Base-by-base conservation (phyloP, 2,888 invertebrate species). In the Antheraea yamamai region DNA sequence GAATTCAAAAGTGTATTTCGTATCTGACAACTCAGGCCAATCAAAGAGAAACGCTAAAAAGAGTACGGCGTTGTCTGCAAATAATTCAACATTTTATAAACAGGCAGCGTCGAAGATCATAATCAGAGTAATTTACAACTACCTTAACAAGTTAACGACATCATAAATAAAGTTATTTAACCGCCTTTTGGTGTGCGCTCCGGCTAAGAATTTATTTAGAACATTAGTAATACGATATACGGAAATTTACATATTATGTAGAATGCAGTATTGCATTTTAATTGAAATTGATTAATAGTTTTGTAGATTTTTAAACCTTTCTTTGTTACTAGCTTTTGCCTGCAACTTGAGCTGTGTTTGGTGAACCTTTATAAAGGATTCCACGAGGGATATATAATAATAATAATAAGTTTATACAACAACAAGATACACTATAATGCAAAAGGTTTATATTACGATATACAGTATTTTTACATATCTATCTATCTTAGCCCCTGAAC, bases 111-210 rank as follows among this genome's bases (percentile, higher is more conserved):
- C 84, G 80, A 80, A 82, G 84, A 84, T 86, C 81, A 81, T 81
- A 85, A 90, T 91, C 91, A 77, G 72, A 51, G 77, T 88, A 88
- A 89, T 89, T 90, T 90, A 90, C 87, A 84, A 84, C 79, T 81
- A 85, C 86, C 86, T 86, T 84, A 83, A 88, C 89, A 86, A 84
- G 86, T 87, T 90, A 89, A 90, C 89, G 89, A 88, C 86, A 85
- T 86, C 87, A 79, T 90, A 89, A 90, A 89, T 90, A 82, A 86
- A 80, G 75, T 78, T 81, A 80, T 84, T 85, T 84, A 82, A 81
- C 80, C 76, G 73, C 68, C 61, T 70, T 73, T 72, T 75, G 47
- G 23, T 68, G 73, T 66, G 35, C 26, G 68, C 73, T 26, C 66
- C 23, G 73, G 73, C 76, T 75, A 76, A 20, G 20, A 64, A 68